Conservation (phyloP, 2,113 vertebrate genomes). For the Lophotis ruficrista region DNA sequence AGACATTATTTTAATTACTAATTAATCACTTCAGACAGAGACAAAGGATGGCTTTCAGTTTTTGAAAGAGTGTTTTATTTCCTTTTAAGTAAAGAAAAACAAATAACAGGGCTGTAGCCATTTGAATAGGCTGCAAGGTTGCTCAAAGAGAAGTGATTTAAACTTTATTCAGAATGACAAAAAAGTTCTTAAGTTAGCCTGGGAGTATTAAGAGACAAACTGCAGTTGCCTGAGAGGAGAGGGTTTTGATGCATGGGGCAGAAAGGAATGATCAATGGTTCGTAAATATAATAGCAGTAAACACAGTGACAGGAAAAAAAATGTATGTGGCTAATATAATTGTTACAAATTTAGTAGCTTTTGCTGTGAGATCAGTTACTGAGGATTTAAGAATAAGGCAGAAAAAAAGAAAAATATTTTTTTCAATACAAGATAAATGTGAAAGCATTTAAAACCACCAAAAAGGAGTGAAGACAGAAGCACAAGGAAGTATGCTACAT, state of each 20-base stretch:
- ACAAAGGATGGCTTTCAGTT: neutral
- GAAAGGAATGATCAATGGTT: constrained; percentile 41
- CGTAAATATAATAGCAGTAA: constrained; percentile 39
- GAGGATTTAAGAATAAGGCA: constrained; percentile 9
- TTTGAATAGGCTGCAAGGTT: neutral
- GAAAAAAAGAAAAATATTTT: neutral
- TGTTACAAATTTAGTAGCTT: constrained; percentile 48
- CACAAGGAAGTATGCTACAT: neutral
- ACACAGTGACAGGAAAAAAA: constrained; percentile 39
- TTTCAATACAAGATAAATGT: neutral
- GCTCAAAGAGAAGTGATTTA: neutral
- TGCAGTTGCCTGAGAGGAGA: neutral
- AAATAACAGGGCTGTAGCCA: neutral
- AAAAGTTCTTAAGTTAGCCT: neutral
- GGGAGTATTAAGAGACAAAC: neutral
- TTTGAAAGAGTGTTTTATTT: neutral
- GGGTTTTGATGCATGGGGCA: constrained; percentile 23
- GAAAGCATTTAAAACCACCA: neutral
- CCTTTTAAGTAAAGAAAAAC: neutral
- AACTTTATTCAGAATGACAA: neutral
- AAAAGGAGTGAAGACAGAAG: neutral
- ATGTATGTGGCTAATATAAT: constrained; percentile 31
- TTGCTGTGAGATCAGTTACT: constrained; percentile 19
- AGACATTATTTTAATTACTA: neutral
- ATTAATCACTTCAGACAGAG: neutral